Conservation (phyloP, 2,797 vertebrate species). For the Thamnophis elegans region DNA sequence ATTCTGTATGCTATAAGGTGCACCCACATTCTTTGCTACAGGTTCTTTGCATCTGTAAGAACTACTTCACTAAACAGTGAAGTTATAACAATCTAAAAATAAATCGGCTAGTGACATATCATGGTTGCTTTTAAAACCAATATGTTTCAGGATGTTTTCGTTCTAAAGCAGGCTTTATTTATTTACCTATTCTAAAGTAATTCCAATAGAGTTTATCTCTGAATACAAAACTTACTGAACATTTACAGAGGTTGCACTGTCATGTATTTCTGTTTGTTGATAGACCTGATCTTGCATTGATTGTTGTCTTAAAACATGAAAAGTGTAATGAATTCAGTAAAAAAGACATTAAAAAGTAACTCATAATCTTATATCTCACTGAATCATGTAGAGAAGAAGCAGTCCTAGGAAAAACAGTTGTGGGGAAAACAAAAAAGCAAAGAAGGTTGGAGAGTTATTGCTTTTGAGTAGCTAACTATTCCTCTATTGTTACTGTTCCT, state of each 20-base stretch:
- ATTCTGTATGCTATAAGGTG: neutral
- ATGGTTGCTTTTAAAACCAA: neutral
- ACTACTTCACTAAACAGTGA: neutral
- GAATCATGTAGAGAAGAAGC: neutral
- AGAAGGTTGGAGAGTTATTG: neutral
- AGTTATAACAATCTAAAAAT: neutral
- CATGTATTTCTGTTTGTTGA: neutral
- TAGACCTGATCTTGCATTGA: neutral
- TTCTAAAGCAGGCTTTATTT: neutral
- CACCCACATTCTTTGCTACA: neutral
- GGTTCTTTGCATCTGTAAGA: neutral
- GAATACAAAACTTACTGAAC: neutral
- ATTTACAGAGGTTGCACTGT: neutral
- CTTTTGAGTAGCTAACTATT: neutral
- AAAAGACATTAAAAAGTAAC: constrained; percentile 1
- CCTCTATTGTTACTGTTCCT: constrained; percentile 20
- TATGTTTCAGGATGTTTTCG: neutral
- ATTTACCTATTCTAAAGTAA: neutral
- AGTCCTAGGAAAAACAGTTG: neutral
- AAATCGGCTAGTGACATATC: neutral
- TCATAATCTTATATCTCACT: neutral
- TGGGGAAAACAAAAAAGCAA: neutral
- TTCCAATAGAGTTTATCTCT: neutral
- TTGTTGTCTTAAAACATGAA: neutral
- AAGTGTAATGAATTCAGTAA: neutral